Percentiles rank a stretch among this genome's conserved stretches.
These are phyloP conservation scores for Sebastes minor DNA, from an alignment of 2,797 vertebrate genomes.

Conservation along the genomic window DNA sequence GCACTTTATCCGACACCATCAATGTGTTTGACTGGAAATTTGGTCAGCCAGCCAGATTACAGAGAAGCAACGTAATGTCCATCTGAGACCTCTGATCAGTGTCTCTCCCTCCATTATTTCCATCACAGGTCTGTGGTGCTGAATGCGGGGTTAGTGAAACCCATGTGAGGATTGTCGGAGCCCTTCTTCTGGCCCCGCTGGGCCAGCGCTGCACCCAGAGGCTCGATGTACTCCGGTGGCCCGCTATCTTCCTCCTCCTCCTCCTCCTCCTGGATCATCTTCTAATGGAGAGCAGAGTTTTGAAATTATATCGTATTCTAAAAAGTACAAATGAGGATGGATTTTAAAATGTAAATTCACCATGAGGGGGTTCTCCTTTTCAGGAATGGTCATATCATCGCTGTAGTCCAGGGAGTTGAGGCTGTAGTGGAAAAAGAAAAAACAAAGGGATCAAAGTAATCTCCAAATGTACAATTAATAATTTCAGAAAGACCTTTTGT, in stretches of 20 bases:
- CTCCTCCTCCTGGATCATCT: conserved; percentile 67
- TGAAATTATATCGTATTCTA: not conserved
- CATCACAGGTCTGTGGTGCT: conserved; percentile 87
- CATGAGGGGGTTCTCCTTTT: conserved; percentile 56
- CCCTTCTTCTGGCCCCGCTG: conserved; percentile 45
- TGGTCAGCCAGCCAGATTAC: conserved; percentile 20
- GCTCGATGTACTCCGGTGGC: conserved; percentile 71
- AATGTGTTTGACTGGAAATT: conserved; percentile 22
- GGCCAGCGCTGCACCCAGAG: conserved; percentile 82
- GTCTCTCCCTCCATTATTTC: not conserved
- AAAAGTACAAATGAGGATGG: not conserved
- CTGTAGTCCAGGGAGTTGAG: conserved; percentile 87
- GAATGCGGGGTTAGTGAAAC: conserved; percentile 78
- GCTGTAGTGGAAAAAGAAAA: conserved; percentile 66
- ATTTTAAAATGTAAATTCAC: conserved; percentile 56
- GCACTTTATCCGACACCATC: not conserved
- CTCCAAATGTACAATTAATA: not conserved
- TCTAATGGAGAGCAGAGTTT: not conserved
- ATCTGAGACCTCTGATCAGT: not conserved
- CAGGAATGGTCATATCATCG: conserved; percentile 63
- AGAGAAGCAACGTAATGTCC: not conserved
- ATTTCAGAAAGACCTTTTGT: not conserved
- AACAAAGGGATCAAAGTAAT: not conserved
- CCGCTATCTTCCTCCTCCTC: conserved; percentile 44
- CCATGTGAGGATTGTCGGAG: not conserved